These are phyloP conservation scores for Trichonephila inaurata DNA, from an alignment of 1,140 invertebrate species.

Conservation along the genomic window DNA sequence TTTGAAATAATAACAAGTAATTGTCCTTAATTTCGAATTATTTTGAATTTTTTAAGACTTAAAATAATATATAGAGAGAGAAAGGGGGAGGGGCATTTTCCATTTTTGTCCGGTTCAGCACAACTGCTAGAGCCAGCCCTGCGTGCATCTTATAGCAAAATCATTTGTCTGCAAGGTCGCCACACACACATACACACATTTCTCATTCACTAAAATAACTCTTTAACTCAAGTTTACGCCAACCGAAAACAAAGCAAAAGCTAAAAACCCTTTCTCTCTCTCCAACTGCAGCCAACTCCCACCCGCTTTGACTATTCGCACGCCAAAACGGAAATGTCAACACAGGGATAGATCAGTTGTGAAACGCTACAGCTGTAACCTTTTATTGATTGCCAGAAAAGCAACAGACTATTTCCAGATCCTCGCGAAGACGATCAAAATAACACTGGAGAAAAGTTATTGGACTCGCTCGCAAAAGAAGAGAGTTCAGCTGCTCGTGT, in stretches of 20 bases:
- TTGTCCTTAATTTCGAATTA: no score
- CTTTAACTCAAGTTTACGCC: neutral
- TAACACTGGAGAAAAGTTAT: slow-evolving; percentile 2
- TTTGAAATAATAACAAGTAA: no score
- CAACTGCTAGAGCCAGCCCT: no score
- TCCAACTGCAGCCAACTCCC: neutral
- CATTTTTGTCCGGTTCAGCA: no score
- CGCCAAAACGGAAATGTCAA: neutral
- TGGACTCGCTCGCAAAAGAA: neutral
- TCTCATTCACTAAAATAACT: neutral
- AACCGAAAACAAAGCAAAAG: neutral
- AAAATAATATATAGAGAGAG: no score
- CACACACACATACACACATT: no score
- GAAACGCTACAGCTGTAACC: slow-evolving; percentile 19
- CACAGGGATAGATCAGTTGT: slow-evolving; percentile 1
- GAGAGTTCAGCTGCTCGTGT: neutral
- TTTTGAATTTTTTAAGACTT: no score
- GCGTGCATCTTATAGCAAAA: neutral
- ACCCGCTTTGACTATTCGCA: neutral
- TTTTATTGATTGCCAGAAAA: slow-evolving; percentile 15
- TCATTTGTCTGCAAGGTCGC: neutral
- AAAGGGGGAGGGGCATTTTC: no score
- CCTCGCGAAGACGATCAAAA: neutral
- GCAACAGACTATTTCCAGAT: neutral
- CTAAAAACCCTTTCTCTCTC: no score